phyloP scores from a whole-genome alignment of 2,113 vertebrate genomes.

The Rhipidura dahli region DNA sequence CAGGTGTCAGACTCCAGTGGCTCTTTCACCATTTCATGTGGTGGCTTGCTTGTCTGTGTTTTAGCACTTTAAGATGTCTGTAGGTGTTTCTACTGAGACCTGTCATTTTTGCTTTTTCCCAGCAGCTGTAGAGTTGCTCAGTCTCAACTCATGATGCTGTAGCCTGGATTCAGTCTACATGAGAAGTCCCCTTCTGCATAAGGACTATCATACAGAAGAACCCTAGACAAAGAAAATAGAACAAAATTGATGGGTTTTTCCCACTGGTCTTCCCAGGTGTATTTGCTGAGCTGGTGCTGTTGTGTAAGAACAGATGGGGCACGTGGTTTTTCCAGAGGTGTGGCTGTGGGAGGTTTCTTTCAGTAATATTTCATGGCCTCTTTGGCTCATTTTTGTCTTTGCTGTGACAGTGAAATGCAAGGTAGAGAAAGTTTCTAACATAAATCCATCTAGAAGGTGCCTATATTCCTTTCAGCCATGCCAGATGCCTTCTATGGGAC shows the following conservation, averaged over 20 bases:
- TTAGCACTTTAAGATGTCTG: background rate
- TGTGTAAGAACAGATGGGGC: background rate
- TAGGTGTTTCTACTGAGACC: background rate
- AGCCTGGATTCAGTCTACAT: background rate
- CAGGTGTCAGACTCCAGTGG: background rate
- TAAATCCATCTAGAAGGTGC: background rate
- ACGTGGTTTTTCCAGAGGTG: background rate
- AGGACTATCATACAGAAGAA: background rate
- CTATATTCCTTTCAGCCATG: background rate
- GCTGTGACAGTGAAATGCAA: accelerated
- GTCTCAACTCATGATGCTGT: background rate
- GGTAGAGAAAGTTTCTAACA: background rate
- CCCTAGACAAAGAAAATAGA: background rate
- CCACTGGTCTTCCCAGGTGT: background rate
- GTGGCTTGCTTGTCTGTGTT: background rate
- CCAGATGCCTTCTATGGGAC: background rate
- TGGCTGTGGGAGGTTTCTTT: background rate
- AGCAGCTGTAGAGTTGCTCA: background rate
- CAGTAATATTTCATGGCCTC: background rate
- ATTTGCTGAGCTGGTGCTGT: background rate
- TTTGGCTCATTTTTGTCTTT: background rate
- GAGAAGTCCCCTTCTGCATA: background rate
- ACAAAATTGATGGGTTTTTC: background rate
- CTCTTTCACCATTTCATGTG: background rate
- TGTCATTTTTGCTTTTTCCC: background rate